These are phyloP conservation scores for Spermophilus dauricus DNA, from an alignment of 2,113 vertebrate genomes.

Conservation along the genomic window DNA sequence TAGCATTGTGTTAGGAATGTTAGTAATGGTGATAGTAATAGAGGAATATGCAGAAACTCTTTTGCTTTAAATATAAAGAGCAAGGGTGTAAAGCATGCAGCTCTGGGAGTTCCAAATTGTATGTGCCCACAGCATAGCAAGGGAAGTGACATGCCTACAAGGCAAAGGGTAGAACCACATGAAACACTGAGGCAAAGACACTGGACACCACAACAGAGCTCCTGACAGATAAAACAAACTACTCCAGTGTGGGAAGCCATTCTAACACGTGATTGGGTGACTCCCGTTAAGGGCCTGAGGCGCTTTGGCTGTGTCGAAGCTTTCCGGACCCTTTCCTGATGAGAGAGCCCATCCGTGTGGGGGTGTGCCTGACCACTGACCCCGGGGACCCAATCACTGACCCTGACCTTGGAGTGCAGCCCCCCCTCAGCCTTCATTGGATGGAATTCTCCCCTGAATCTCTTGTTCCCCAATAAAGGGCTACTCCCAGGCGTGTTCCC, in stretches of 20 bases:
- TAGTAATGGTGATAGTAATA: neutral
- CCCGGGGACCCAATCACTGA: no score
- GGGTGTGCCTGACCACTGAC: no score
- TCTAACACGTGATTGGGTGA: no score
- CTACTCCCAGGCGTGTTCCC: no score
- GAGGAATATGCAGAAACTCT: rapidly evolving
- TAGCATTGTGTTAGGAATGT: constrained; percentile 45
- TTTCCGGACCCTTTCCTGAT: no score
- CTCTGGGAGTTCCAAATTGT: neutral
- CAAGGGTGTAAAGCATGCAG: neutral
- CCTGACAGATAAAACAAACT: constrained; percentile 37
- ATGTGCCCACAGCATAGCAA: neutral
- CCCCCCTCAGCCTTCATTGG: no score
- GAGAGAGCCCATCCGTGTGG: no score
- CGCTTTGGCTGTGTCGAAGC: no score
- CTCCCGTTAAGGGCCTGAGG: no score
- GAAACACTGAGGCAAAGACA: constrained; percentile 48
- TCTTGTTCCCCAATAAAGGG: no score
- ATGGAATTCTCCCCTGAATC: no score
- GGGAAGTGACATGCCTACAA: constrained; percentile 4
- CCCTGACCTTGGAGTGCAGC: no score
- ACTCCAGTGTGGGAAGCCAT: neutral
- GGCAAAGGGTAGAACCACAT: neutral
- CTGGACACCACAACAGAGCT: constrained; percentile 16
- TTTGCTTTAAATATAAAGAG: neutral